phyloP scores from a whole-genome alignment of 2,113 vertebrate species.

The Cololabis saira region DNA sequence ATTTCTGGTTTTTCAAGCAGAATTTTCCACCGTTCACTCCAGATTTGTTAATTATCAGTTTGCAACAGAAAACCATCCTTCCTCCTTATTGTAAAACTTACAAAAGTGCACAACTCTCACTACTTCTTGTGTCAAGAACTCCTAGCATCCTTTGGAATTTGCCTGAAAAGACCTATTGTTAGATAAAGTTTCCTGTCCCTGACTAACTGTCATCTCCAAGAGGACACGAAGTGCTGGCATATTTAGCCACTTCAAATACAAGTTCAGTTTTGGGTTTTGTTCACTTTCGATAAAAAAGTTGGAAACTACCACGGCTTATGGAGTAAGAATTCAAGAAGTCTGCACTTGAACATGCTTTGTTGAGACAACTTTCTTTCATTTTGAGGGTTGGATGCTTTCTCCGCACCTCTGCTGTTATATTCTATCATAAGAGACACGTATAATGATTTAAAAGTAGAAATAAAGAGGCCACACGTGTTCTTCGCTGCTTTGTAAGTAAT shows the following conservation, averaged over 20 bases:
- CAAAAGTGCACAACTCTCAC: not conserved
- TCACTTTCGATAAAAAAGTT: not conserved
- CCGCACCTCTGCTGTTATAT: conserved; percentile 7
- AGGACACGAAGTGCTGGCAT: too few relatives aligned
- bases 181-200: too few relatives aligned
- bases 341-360: not conserved
- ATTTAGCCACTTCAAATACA: not conserved
- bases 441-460: conserved; percentile 1
- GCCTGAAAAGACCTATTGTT: not conserved
- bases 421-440: not conserved
- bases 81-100: not conserved
- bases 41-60: not conserved
- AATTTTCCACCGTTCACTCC: not conserved
- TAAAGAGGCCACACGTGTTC: too few relatives aligned
- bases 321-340: conserved; percentile 16
- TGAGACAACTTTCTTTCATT: conserved; percentile 9
- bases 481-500: not conserved
- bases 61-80: not conserved
- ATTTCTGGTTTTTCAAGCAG: too few relatives aligned
- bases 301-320: not conserved
- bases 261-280: too few relatives aligned
- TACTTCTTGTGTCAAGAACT: not conserved
- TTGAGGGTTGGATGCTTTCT: not conserved
- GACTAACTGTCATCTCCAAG: too few relatives aligned
- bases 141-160: too few relatives aligned